phyloP scores from a whole-genome alignment of 2,888 invertebrate species.

The Callyntrura guangdongensis region DNA sequence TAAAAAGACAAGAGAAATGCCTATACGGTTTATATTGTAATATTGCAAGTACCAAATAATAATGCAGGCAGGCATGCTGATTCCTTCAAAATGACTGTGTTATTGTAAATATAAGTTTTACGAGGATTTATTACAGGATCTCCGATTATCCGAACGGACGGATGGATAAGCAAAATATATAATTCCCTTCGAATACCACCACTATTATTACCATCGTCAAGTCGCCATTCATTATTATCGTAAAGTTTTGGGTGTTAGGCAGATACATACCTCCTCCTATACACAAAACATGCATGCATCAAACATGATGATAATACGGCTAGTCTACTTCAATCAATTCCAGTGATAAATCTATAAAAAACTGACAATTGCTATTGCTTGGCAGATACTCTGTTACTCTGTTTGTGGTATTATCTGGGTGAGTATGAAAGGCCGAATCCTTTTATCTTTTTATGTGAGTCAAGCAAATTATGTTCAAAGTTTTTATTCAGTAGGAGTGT shows the following conservation, averaged over 20 bases:
- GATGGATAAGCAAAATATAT: conserved; percentile 17
- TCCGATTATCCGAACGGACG: conserved; percentile 3
- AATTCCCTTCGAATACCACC: background rate
- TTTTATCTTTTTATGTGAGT: background rate
- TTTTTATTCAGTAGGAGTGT: background rate
- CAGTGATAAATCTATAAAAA: background rate
- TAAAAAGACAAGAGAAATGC: conserved; percentile 27
- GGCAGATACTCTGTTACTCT: no score
- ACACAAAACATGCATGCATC: no score
- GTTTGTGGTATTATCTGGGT: background rate
- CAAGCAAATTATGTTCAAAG: background rate
- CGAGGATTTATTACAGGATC: conserved; percentile 1
- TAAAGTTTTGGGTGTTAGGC: background rate
- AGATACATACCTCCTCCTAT: background rate
- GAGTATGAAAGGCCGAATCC: background rate
- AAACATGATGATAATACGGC: background rate
- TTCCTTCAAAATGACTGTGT: background rate
- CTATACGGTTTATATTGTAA: background rate
- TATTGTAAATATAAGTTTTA: background rate
- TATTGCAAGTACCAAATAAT: no score
- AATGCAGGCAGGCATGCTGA: background rate
- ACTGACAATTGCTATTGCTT: conserved; percentile 1
- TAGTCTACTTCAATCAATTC: background rate
- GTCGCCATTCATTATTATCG: background rate
- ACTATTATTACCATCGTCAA: background rate